A percentile compares a stretch with the other conserved stretches of the same genome.
Conservation (phyloP, 2,797 vertebrate species). For the Rhyacichthys aspro region DNA sequence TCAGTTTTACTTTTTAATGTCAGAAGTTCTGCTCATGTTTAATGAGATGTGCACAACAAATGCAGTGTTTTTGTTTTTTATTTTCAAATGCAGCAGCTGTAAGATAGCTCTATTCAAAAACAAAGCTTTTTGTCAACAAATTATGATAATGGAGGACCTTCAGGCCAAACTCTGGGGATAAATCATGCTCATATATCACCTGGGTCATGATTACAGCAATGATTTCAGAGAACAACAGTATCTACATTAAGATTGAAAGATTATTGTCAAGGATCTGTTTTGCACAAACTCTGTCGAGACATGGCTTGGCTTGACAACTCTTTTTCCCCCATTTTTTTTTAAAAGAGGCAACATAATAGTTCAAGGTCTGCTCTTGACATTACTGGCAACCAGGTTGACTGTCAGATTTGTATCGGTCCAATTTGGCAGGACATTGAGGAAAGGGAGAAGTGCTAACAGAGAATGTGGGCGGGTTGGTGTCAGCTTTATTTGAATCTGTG, state of each 20-base stretch:
- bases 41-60: neutral
- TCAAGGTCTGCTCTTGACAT: slow-evolving; percentile 55
- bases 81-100: too few relatives aligned
- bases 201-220: neutral
- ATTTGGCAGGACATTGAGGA: slow-evolving; percentile 65
- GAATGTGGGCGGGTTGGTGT: slow-evolving; percentile 40
- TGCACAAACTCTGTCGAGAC: slow-evolving; percentile 14
- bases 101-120: too few relatives aligned
- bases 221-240: neutral
- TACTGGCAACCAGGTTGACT: slow-evolving; percentile 48
- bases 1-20: too few relatives aligned
- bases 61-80: slow-evolving; percentile 1
- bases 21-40: too few relatives aligned
- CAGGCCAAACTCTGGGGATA: slow-evolving; percentile 1
- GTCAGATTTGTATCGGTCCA: slow-evolving; percentile 42
- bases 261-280: slow-evolving; percentile 4
- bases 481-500: slow-evolving; percentile 35
- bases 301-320: slow-evolving; percentile 1
- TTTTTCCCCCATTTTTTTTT: slow-evolving; percentile 1
- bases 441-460: slow-evolving; percentile 58
- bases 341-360: slow-evolving; percentile 36
- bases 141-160: neutral
- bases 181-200: neutral
- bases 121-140: neutral
- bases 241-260: neutral